Evolutionary conservation across 2,888 invertebrate genomes (phyloP).

Genomic region (Ormia ochracea): DNA sequence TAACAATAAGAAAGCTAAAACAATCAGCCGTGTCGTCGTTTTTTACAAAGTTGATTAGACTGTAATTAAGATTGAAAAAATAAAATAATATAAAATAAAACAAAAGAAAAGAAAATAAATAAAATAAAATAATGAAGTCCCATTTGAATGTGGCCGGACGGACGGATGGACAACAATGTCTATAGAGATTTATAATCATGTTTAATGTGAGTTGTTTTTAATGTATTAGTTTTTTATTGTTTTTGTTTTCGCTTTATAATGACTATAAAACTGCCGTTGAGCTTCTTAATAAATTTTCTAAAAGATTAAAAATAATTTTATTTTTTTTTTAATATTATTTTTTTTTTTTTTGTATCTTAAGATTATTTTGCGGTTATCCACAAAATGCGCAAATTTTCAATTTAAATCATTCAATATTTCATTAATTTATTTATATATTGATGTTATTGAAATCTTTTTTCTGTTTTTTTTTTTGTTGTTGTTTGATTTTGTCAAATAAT

Average conservation of each 20-base stretch:
- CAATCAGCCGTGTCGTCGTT: constrained; percentile 3
- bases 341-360: constrained; percentile 17
- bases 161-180: constrained; percentile 12
- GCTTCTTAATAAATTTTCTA: neutral
- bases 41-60: constrained; percentile 29
- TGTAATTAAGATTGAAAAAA: constrained; percentile 32
- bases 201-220: constrained; percentile 8
- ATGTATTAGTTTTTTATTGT: too few relatives aligned
- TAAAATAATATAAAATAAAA: constrained; percentile 13
- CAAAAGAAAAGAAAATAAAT: too few relatives aligned
- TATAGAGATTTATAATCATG: constrained; percentile 4
- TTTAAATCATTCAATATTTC: constrained; percentile 5
- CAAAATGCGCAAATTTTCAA: constrained; percentile 43
- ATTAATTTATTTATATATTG: constrained; percentile 32
- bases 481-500: constrained; percentile 11
- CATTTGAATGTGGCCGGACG: constrained; percentile 34
- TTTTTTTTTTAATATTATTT: constrained; percentile 32
- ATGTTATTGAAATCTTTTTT: constrained; percentile 14
- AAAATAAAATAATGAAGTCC: constrained; percentile 13
- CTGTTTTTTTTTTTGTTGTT: neutral
- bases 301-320: constrained; percentile 22
- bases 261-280: neutral
- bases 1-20: constrained; percentile 21
- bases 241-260: neutral
- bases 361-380: constrained; percentile 48